Percentiles rank a stretch among this genome's conserved stretches.
Evolutionary conservation across 2,113 vertebrate species (phyloP).

Genomic region (Cervus canadensis): DNA sequence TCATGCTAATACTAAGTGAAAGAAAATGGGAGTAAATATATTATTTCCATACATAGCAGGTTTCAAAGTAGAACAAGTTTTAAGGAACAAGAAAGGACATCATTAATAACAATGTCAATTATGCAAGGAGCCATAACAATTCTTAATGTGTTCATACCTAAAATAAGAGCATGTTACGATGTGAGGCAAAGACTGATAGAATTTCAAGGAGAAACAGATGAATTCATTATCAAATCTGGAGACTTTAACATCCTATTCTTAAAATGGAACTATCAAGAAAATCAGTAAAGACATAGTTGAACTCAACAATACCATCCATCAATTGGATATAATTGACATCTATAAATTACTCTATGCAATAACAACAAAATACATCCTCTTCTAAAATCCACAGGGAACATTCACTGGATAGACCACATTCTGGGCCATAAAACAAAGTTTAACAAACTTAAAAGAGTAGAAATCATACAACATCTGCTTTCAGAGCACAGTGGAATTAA

Average conservation of each 20-base stretch:
- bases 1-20: neutral
- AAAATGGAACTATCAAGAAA: neutral
- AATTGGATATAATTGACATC: neutral
- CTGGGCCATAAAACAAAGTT: neutral
- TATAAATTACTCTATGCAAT: neutral
- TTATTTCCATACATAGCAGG: neutral
- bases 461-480: neutral
- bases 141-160: neutral
- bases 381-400: neutral
- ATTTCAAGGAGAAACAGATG: neutral
- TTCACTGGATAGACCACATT: neutral
- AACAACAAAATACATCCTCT: neutral
- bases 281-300: neutral
- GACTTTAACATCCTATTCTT: neutral
- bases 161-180: neutral
- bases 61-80: neutral
- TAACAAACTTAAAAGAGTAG: neutral
- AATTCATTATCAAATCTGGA: neutral
- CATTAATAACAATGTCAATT: neutral
- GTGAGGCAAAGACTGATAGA: neutral
- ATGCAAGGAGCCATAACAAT: neutral
- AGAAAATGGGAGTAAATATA: neutral
- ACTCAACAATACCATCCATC: neutral
- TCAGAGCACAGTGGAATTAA: neutral
- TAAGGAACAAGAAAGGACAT: neutral